phyloP scores from a whole-genome alignment of 2,113 vertebrate genomes.

The Trematocara zebra region DNA sequence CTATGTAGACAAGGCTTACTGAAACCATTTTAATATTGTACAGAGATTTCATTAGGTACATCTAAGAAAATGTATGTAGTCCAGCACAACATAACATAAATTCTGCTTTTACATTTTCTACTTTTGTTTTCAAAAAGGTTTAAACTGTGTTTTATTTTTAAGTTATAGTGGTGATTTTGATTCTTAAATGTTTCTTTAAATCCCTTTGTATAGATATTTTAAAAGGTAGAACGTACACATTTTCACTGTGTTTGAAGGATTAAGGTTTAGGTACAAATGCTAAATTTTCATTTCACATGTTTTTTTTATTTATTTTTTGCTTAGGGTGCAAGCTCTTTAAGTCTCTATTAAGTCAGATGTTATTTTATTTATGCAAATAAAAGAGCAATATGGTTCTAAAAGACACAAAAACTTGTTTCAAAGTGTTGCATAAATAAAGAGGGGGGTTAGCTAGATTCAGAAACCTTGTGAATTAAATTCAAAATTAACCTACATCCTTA shows the following conservation, averaged over 20 bases:
- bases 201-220: neutral
- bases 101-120: neutral
- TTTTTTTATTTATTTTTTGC: fast-evolving
- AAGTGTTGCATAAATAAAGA: neutral
- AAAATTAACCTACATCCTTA: neutral
- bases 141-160: neutral
- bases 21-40: neutral
- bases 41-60: neutral
- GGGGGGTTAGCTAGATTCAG: neutral
- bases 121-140: neutral
- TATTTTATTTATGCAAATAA: neutral
- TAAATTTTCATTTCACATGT: neutral
- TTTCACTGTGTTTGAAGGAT: neutral
- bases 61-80: fast-evolving
- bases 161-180: neutral
- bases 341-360: neutral
- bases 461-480: neutral
- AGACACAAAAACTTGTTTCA: neutral
- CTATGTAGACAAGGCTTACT: neutral
- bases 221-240: too few species aligned
- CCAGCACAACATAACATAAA: neutral
- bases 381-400: neutral
- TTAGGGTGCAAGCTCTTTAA: neutral
- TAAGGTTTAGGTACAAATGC: neutral
- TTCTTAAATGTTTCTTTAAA: neutral